Conservation (phyloP, 2,888 invertebrate genomes). For the Laspeyria flexula region DNA sequence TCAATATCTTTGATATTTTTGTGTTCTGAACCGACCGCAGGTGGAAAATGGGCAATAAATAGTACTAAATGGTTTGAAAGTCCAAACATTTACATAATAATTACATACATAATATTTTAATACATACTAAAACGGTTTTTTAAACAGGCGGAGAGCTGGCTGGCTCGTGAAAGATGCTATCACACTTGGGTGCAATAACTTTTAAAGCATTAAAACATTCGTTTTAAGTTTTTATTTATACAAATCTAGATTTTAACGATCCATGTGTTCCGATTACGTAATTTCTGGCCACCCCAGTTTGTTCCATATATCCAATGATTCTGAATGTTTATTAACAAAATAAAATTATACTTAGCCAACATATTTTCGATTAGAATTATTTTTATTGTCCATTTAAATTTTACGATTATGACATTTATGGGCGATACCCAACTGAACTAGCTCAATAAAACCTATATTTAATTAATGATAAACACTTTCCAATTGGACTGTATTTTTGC, state of each 20-base stretch:
- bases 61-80: conserved; percentile 22
- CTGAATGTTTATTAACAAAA: conserved; percentile 20
- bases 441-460: conserved; percentile 44
- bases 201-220: conserved; percentile 28
- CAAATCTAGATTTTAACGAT: conserved; percentile 18
- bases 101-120: conserved; percentile 42
- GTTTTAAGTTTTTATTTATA: conserved; percentile 31
- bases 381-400: conserved; percentile 49
- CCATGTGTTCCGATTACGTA: conserved; percentile 8
- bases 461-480: conserved; percentile 39
- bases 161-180: conserved; percentile 50
- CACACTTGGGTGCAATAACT: conserved; percentile 53
- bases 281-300: conserved; percentile 27
- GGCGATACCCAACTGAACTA: conserved; percentile 31
- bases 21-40: conserved; percentile 16
- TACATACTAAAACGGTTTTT: conserved; percentile 32
- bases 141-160: conserved; percentile 32
- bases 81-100: conserved; percentile 41
- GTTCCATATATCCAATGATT: conserved; percentile 18
- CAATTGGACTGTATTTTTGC: conserved; percentile 31
- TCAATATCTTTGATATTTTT: conserved; percentile 15
- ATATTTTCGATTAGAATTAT: conserved; percentile 38
- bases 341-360: conserved; percentile 25
- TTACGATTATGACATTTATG: conserved; percentile 53
- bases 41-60: conserved; percentile 31